Evolutionary conservation across 2,888 invertebrate species (phyloP), one percentile per base, ranked within the genome.

Genomic region (Saturnia japonica): DNA sequence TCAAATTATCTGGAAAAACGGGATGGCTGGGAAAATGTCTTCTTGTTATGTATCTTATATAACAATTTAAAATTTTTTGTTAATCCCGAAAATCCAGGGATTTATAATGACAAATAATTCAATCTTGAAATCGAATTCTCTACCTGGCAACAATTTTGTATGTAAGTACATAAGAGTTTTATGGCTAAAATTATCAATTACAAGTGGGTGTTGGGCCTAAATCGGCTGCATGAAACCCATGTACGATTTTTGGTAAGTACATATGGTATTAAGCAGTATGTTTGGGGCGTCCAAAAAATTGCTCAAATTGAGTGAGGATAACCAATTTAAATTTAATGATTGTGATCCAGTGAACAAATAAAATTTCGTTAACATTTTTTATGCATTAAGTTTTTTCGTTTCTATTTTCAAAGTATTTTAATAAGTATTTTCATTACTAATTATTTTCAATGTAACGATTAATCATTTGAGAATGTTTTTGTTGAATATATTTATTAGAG

Each of bases 261-360:
- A n/a, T 60, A 14, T 60, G 12, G 9, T 28, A 28, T 57, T 0
- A 25, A 11, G 47, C 19, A 51, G 19, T 16, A 8, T 51, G 1
- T 19, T 7, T 51, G 47, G 14, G 16, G 47, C 6, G 19, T 51
- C 6, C 8, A 28, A 28, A 60, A 28, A 60, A 60, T 2, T 60
- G 28, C 14, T 60, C 25, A 60, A 28, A 14, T 60, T 14, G 25
- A 60, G 57, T 60, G 57, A 14, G 12, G 19, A 28, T 60, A 64
- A 9, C 34, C 19, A 0, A n/a, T 19, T 62, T 62, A 34, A 40
- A 64, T 40, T 64, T 19, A 40, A 64, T 14, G 9, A 28, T 25
- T 40, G 40, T 64, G 64, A 64, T n/a, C 40, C 64, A 64, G 64
- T 64, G 64, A 64, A 64, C 64, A 64, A 64, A 64, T 40, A 60